Evolutionary conservation across 2,113 vertebrate species (phyloP).

Genomic region (Tragulus kanchil): DNA sequence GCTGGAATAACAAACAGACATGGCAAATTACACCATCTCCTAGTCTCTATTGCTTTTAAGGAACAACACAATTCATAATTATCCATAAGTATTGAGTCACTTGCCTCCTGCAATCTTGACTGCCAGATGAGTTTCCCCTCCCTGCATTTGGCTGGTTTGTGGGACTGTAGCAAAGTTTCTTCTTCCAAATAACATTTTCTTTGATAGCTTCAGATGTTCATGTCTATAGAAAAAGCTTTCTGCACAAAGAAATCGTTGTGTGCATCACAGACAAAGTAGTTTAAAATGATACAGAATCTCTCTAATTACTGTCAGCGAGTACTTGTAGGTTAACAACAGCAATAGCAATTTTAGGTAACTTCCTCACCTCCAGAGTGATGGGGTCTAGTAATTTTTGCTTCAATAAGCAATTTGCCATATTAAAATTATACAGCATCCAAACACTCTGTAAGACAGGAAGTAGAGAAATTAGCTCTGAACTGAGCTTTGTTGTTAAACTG

Average conservation of each 20-base stretch:
- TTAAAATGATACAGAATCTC: neutral
- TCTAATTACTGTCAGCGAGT: neutral
- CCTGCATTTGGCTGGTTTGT: neutral
- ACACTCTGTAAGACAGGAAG: neutral
- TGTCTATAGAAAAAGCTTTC: neutral
- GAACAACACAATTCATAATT: slow-evolving; percentile 35
- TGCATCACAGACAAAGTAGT: neutral
- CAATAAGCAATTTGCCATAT: neutral
- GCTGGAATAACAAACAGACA: slow-evolving; percentile 67
- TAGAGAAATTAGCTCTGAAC: neutral
- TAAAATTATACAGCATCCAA: neutral
- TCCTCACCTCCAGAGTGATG: neutral
- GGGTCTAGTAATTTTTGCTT: neutral
- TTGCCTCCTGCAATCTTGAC: neutral
- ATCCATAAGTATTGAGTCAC: neutral
- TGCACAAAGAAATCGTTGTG: slow-evolving; percentile 12
- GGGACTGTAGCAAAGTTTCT: neutral
- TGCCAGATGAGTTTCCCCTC: neutral
- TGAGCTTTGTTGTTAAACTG: neutral
- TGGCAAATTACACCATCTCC: slow-evolving; percentile 72
- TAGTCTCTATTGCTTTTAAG: slow-evolving; percentile 65
- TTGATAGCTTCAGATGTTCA: slow-evolving; percentile 31
- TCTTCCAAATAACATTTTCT: slow-evolving; percentile 44
- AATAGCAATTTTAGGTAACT: neutral
- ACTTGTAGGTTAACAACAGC: neutral